phyloP scores from a whole-genome alignment of 2,888 invertebrate species.

The Nomada lathburiana region DNA sequence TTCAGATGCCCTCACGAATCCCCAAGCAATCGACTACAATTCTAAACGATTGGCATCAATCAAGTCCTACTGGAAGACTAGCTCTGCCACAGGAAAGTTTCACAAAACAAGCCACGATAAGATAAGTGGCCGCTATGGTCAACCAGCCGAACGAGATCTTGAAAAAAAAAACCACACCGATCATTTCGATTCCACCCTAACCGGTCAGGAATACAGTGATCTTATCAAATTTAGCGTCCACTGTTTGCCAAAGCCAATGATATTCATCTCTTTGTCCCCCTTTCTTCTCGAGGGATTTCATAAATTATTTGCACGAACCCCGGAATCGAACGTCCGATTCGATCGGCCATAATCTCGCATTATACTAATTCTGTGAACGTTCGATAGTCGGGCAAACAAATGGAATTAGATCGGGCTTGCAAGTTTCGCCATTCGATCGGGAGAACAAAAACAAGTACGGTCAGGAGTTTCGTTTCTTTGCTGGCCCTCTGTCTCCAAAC shows the following conservation, averaged over 20 bases:
- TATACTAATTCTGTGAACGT: conserved; percentile 61
- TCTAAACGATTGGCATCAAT: too few relatives aligned
- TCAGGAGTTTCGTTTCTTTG: conserved; percentile 6
- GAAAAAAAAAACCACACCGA: neutral
- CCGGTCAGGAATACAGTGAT: conserved; percentile 34
- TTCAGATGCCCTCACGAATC: too few relatives aligned
- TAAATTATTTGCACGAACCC: conserved; percentile 63
- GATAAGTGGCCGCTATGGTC: neutral
- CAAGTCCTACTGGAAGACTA: too few relatives aligned
- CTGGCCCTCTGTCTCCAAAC: conserved; percentile 39
- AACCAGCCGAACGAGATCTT: neutral
- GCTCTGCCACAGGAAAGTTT: neutral
- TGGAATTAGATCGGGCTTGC: conserved; percentile 54
- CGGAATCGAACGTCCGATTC: conserved; percentile 60
- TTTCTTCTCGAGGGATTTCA: conserved; percentile 29
- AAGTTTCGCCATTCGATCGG: conserved; percentile 31
- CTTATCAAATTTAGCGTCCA: conserved; percentile 43
- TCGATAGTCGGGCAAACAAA: conserved; percentile 43
- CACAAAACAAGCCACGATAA: neutral
- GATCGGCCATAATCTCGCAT: conserved; percentile 56
- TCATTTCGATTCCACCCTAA: neutral
- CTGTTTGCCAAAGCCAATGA: conserved; percentile 3
- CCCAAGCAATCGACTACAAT: too few relatives aligned
- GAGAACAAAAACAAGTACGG: conserved; percentile 52
- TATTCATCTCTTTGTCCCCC: conserved; percentile 10